These are phyloP conservation scores for Rhodeus uyekii DNA, from an alignment of 2,797 vertebrate genomes.

Conservation along the genomic window DNA sequence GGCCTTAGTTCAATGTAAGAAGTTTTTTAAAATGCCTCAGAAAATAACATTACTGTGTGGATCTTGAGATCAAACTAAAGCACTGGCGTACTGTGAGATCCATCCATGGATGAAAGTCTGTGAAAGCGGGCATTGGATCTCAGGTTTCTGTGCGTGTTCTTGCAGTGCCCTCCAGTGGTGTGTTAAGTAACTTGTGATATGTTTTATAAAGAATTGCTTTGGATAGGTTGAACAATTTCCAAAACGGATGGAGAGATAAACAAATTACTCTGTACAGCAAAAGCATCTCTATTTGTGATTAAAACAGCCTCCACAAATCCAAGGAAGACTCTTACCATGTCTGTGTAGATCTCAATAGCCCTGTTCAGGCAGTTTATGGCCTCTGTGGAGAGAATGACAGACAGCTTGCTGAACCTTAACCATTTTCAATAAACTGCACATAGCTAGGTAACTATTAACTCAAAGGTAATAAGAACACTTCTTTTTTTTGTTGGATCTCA, in stretches of 20 bases:
- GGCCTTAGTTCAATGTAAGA: not conserved
- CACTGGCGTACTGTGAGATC: too few relatives aligned
- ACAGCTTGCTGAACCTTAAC: not conserved
- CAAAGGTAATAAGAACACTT: not conserved
- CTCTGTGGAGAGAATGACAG: conserved; percentile 63
- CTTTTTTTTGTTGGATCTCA: not conserved
- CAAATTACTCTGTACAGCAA: not conserved
- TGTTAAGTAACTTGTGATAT: not conserved
- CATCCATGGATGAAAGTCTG: too few relatives aligned
- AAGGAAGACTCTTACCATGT: conserved; percentile 71
- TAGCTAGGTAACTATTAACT: not conserved
- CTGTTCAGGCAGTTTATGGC: conserved; percentile 78
- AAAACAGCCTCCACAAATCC: not conserved
- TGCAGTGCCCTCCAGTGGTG: not conserved
- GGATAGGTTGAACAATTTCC: too few relatives aligned
- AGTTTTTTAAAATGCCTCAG: not conserved
- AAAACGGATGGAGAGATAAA: not conserved
- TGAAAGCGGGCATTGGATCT: not conserved
- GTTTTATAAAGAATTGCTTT: not conserved
- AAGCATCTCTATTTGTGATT: not conserved
- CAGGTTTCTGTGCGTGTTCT: not conserved
- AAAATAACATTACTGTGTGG: not conserved
- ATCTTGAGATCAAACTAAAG: not conserved
- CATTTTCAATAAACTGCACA: not conserved
- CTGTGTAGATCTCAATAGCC: conserved; percentile 87